Percentiles rank a stretch among this genome's conserved stretches.
Evolutionary conservation across 2,113 vertebrate genomes (phyloP).

Genomic region (Ceratotherium simum): DNA sequence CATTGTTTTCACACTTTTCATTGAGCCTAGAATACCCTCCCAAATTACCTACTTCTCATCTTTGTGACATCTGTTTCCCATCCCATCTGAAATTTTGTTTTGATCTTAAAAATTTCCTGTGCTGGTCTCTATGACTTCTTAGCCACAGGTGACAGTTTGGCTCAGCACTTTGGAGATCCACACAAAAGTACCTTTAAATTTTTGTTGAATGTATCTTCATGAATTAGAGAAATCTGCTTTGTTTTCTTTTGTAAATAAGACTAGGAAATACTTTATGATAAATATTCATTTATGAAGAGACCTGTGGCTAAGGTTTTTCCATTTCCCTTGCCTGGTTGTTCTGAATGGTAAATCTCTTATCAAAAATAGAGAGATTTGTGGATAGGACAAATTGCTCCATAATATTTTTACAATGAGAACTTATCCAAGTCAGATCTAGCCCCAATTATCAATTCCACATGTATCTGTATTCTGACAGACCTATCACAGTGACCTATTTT

Average conservation of each 20-base stretch:
- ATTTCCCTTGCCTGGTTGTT: conserved; percentile 63
- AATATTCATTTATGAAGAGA: conserved; percentile 32
- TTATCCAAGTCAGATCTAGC: conserved; percentile 66
- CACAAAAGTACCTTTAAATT: conserved; percentile 9
- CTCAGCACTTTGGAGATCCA: neutral
- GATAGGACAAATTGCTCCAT: conserved; percentile 81
- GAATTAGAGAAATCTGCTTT: conserved; percentile 32
- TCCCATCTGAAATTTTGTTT: neutral
- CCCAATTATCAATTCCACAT: conserved; percentile 77
- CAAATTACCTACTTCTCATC: neutral
- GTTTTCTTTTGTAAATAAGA: conserved; percentile 2
- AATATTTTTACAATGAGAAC: conserved; percentile 80
- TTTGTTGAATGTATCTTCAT: neutral
- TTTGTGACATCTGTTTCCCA: neutral
- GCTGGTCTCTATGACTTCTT: neutral
- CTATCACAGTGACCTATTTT: conserved; percentile 76
- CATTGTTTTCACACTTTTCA: neutral
- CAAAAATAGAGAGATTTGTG: conserved; percentile 61
- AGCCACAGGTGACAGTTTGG: neutral
- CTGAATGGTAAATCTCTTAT: conserved; percentile 67
- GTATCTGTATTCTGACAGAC: conserved; percentile 64
- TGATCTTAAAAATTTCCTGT: neutral
- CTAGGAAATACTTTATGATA: conserved; percentile 29
- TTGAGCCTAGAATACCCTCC: neutral
- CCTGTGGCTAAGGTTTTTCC: conserved; percentile 43